Percentiles rank a stretch among this genome's conserved stretches.
phyloP scores from a whole-genome alignment of 2,113 vertebrate genomes.

The Pelecanus crispus region DNA sequence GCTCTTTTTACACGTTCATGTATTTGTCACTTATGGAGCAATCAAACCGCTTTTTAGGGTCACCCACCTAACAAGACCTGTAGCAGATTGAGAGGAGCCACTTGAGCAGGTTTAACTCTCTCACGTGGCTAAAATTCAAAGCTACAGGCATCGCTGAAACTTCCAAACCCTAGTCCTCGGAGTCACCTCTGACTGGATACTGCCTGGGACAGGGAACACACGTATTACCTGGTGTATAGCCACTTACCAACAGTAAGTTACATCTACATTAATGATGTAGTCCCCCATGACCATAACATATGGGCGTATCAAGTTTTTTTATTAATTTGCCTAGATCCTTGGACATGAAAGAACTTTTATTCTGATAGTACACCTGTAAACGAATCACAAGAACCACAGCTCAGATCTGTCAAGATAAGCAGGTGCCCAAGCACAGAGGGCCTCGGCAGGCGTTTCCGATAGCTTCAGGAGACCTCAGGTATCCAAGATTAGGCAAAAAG shows the following conservation, averaged over 20 bases:
- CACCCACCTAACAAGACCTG: not conserved
- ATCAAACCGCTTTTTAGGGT: not conserved
- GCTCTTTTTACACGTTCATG: accelerated
- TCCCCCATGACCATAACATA: not conserved
- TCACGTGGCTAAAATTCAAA: not conserved
- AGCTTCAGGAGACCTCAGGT: not conserved
- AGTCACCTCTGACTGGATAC: not conserved
- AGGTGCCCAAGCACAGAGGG: not conserved
- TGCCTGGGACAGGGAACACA: no score
- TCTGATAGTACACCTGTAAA: not conserved
- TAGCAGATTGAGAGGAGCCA: not conserved
- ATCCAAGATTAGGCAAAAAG: not conserved
- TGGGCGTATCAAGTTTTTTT: not conserved
- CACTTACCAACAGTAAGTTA: not conserved
- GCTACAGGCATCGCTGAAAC: accelerated
- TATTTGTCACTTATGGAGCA: not conserved
- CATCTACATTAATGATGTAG: no score
- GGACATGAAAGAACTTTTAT: not conserved
- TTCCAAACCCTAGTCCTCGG: not conserved
- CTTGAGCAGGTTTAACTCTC: not conserved
- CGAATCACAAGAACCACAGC: not conserved
- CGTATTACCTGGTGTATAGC: accelerated
- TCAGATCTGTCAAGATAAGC: not conserved
- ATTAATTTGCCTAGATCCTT: not conserved
- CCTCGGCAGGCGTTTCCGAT: not conserved